Percentiles rank a stretch among this genome's conserved stretches.
Conservation (phyloP, 2,797 vertebrate species). For the Pseudochirops corinnae region DNA sequence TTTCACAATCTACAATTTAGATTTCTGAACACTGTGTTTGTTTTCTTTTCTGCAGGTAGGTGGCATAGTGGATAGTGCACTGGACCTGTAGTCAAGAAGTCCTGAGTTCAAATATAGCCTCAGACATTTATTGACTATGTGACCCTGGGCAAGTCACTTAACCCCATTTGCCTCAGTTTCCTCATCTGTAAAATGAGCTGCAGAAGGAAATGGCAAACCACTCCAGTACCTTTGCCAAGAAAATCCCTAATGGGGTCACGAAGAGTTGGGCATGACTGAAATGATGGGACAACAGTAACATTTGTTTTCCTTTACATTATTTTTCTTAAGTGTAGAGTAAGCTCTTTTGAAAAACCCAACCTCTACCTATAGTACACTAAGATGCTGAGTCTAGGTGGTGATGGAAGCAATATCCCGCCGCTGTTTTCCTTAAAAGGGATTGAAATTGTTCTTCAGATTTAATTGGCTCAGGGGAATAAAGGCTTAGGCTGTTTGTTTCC, state of each 20-base stretch:
- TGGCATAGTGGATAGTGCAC: not conserved
- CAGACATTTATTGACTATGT: not conserved
- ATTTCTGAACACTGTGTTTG: not conserved
- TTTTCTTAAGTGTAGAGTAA: not conserved
- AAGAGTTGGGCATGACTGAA: not conserved
- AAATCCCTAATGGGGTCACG: not conserved
- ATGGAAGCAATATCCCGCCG: not conserved
- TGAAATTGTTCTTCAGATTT: not conserved
- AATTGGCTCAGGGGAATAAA: not conserved
- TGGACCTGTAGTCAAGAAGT: not conserved
- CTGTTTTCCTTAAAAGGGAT: not conserved
- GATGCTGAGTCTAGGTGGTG: not conserved
- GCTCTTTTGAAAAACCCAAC: not conserved
- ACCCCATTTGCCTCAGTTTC: not conserved
- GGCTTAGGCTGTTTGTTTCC: not conserved
- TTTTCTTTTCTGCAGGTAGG: not conserved
- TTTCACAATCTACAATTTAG: not conserved
- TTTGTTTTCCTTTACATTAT: not conserved
- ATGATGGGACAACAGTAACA: not conserved
- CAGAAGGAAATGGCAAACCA: not conserved
- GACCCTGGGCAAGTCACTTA: not conserved
- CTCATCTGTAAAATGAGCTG: not conserved
- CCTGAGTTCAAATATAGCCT: not conserved
- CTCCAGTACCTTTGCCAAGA: not conserved
- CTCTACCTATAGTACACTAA: not conserved